Base-by-base conservation (phyloP, 2,113 vertebrate genomes). In the Engraulis encrasicolus region DNA sequence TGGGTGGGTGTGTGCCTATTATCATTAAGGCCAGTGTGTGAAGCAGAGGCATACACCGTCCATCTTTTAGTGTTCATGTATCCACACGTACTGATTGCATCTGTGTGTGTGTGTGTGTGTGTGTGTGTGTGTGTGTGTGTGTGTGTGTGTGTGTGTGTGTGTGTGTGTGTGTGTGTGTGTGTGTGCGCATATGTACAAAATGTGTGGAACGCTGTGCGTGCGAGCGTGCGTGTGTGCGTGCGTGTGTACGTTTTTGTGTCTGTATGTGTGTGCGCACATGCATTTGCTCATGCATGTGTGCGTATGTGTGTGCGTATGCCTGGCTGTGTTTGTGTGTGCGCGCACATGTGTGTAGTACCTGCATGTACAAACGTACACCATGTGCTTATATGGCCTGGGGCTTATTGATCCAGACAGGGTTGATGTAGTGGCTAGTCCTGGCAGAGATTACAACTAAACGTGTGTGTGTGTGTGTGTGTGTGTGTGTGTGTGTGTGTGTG, bases 381-480 rank as follows among this genome's bases (percentile, higher is more conserved):
- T 58, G 54, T 20, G 54, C 54, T 58, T 6, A 7, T 19, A 17
- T 3, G 50, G n/a, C n/a, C 50, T 54, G 4, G 4, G 50, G 7
- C 6, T 19, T 14, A 19, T 54, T 54, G 50, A 54, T 54, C 54
- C 20, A 66, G 23, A 27, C 20, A 11, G 58, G 58, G 58, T 0
- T 66, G 58, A 66, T 27, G 12, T 27, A 66, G 58, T 66, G 23
- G 58, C n/a, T 23, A 66, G 6, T 31, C 58, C 14, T 31, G 58
- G n/a, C 58, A 9, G 23, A 9, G 23, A 66, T 20, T 66, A 23
- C 7, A 66, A 66, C 58, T 31, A 23, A 27, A 23, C 27, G 23
- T 66, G 54, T 58, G 54, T 58, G 54, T 58, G 54, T 58, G 54
- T 58, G 54, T 58, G 54, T 58, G 58, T 66, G 58, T 31, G 58